A percentile compares a stretch with the other conserved stretches of the same genome.
Conservation (phyloP, 1,140 invertebrate species). For the Meloidogyne floridensis region DNA sequence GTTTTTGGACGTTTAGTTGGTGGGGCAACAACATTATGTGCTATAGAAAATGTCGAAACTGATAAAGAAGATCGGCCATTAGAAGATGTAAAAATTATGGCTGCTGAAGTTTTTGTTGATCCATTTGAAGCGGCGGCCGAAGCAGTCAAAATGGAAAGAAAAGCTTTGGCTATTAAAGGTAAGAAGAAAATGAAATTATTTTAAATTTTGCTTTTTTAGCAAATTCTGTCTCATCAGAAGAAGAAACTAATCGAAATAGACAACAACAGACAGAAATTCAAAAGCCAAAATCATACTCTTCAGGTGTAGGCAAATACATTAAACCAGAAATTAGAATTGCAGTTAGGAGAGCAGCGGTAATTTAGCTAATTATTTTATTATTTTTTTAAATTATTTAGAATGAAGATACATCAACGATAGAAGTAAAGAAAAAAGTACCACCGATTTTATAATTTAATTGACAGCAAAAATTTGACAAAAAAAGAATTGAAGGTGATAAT, state of each 20-base stretch:
- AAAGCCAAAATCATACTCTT: conserved; percentile 52
- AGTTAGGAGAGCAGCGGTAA: conserved; percentile 38
- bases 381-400: neutral
- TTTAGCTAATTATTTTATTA: neutral
- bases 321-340: conserved; percentile 45
- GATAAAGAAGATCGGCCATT: conserved; percentile 76
- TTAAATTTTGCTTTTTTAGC: neutral
- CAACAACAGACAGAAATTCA: neutral
- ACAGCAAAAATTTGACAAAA: too few relatives aligned
- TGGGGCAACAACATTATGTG: conserved; percentile 84
- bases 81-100: conserved; percentile 51
- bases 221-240: neutral
- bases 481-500: too few relatives aligned
- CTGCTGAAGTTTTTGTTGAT: conserved; percentile 60
- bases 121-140: conserved; percentile 60
- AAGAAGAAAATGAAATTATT: neutral
- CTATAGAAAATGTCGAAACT: conserved; percentile 89
- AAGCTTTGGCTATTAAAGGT: conserved; percentile 8
- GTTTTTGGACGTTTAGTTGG: conserved; percentile 96
- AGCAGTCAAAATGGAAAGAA: conserved; percentile 50
- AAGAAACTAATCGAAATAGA: neutral
- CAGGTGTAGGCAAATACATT: conserved; percentile 62
- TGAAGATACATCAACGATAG: neutral
- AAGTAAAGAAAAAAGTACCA: neutral
- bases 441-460: neutral